Percentiles rank a stretch among this genome's conserved stretches.
Evolutionary conservation across 2,888 invertebrate species (phyloP).

Genomic region (Lordiphosa andalusiaca): DNA sequence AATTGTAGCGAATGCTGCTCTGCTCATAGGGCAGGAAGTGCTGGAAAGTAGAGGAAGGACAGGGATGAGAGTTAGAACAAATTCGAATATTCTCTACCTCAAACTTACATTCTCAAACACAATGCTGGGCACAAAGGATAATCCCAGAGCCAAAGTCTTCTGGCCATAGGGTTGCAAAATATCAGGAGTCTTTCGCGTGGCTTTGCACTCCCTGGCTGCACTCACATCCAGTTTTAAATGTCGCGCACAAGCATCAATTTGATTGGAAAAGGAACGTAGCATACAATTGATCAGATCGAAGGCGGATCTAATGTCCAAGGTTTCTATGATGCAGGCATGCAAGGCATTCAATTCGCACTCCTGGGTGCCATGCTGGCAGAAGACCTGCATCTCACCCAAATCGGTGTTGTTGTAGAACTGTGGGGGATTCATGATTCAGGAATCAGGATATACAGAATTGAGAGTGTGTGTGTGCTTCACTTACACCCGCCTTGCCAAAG

Average conservation of each 20-base stretch:
- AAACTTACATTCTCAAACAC: conserved; percentile 74
- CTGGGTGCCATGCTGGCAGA: conserved; percentile 75
- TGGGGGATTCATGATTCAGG: no score
- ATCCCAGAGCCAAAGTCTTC: conserved; percentile 64
- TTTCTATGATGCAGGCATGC: conserved; percentile 78
- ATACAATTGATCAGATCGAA: conserved; percentile 76
- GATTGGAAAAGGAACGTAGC: conserved; percentile 56
- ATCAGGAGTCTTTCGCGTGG: conserved; percentile 56
- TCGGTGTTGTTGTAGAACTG: conserved; percentile 64
- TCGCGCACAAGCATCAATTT: conserved; percentile 63
- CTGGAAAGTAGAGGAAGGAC: conserved; percentile 36
- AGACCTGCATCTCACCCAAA: conserved; percentile 51
- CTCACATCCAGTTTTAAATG: conserved; percentile 59
- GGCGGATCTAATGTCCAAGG: conserved; percentile 54
- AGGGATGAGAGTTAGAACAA: no score
- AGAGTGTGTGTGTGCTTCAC: conserved; percentile 19
- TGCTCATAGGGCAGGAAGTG: conserved; percentile 67
- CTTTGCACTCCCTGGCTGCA: conserved; percentile 63
- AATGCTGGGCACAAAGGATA: conserved; percentile 77
- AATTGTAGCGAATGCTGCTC: conserved; percentile 63
- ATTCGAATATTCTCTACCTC: neutral
- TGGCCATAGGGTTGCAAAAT: conserved; percentile 75
- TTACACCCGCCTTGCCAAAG: conserved; percentile 78
- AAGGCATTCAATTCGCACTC: conserved; percentile 79
- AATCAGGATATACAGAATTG: no score